Base-by-base conservation (phyloP, 2,797 vertebrate species). In the Allochrocebus solatus region DNA sequence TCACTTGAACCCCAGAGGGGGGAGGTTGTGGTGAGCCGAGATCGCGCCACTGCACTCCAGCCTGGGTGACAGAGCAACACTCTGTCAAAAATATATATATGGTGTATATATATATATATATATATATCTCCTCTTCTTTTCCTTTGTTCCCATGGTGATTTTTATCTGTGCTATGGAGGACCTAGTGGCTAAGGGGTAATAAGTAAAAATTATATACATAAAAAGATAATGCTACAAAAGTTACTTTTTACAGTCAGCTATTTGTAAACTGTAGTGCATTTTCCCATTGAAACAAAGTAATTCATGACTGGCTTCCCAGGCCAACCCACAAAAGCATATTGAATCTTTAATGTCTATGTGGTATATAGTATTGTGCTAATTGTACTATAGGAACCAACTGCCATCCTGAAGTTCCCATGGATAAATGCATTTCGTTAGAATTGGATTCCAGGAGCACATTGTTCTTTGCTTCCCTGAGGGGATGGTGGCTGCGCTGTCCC, bases 231-330 rank as follows among this genome's bases (percentile, higher is more conserved):
- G 78, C 86, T 64, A 39, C 30, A 79, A 26, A 92, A 95, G 67
- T 97, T 93, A 74, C 43, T 76, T 94, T 97, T 93, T 96, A 46
- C 19, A 64, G 43, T 91, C 30, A 90, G 92, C 46, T 83, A 57
- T 89, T 97, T 96, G 81, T 90, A 96, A 96, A 95, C 90, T 95
- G 57, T 57, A 59, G 21, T 92, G 22, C 74, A 55, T 97, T 98
- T 98, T 87, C 81, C 93, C 88, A 95, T 43, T 88, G 85, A 96
- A 95, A 92, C 48, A 39, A 91, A 82, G 53, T 91, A 97, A 86
- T 79, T 91, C 22, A 13, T 96, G 95, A n/a, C 80, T 97, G 89
- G 79, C 70, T 97, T 96, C 82, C 96, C 93, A 96, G 91, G 74
- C 91, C 91, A 83, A 78, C 89, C 83, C 89, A 94, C 76, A 93